These are phyloP conservation scores for Ceyx cyanopectus DNA, from an alignment of 2,113 vertebrate species.

Conservation along the genomic window DNA sequence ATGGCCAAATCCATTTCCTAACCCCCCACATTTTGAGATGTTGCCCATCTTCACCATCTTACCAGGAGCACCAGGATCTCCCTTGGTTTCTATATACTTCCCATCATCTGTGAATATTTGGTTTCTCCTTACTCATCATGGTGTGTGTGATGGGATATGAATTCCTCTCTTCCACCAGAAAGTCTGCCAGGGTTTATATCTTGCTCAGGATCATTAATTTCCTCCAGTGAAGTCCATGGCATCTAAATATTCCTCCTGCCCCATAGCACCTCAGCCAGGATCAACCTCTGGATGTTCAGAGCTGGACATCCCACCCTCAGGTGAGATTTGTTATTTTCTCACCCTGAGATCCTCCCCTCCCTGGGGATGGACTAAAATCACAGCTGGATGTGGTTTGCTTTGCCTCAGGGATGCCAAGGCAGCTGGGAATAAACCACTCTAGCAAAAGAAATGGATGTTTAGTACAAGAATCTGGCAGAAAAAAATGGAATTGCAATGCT, in stretches of 20 bases:
- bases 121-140: neutral
- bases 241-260: rapidly evolving
- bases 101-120: neutral
- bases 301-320: neutral
- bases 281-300: neutral
- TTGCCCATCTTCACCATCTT: neutral
- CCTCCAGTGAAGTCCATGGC: neutral
- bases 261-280: neutral
- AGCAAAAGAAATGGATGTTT: neutral
- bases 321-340: neutral
- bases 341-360: neutral
- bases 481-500: rapidly evolving
- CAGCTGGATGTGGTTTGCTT: neutral
- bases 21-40: rapidly evolving
- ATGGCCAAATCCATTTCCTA: neutral
- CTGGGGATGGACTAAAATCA: rapidly evolving
- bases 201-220: neutral
- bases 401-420: neutral
- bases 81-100: neutral
- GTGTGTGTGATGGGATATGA: neutral
- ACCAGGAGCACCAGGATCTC: neutral
- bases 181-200: rapidly evolving
- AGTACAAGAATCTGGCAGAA: neutral
- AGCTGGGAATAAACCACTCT: neutral
- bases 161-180: neutral